Base-by-base conservation (phyloP, 2,888 invertebrate genomes). In the Hartigia nigra region DNA sequence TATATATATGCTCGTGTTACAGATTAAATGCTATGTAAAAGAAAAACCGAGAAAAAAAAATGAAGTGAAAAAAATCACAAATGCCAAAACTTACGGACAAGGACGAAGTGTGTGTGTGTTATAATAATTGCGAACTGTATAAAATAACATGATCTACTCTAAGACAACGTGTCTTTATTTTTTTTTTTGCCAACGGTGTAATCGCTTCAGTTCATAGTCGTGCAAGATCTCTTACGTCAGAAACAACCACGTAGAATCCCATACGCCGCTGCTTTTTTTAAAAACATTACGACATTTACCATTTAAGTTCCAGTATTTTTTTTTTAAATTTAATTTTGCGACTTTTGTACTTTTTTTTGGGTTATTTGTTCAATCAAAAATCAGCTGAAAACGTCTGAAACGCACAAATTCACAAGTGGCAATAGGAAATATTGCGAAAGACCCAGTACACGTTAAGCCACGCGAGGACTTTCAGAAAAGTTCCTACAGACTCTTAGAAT, bases 1-100 rank as follows among this genome's bases (percentile, higher is more conserved):
- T n/a, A n/a, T n/a, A 84, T 86, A 83, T 80, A 84, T 79, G 83
- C 83, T 86, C 85, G 84, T 86, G 84, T 86, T 89, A 87, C 85
- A 86, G 85, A 82, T 85, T 88, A 89, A 89, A 87, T 89, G 87
- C 88, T 90, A 87, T 87, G 85, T 81, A 86, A 86, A 87, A 86
- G 86, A 75, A 69, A 75, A 77, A 23, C 74, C 36, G 70, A 39
- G 69, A 69, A 23, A 31, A 87, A 87, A 86, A 84, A 82, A 87
- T 80, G 85, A 86, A 82, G 82, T 83, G 84, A 86, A 81, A 82
- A 78, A 85, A 87, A 85, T 87, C 82, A 84, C 87, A 89, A 89
- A 87, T 88, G 88, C 87, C 86, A 86, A 84, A 84, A 86, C 84
- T 86, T 83, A 83, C 83, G 84, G 81, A 82, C 83, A 81, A 83